These are phyloP conservation scores for Volucella inanis DNA, from an alignment of 2,888 invertebrate species.

Conservation along the genomic window DNA sequence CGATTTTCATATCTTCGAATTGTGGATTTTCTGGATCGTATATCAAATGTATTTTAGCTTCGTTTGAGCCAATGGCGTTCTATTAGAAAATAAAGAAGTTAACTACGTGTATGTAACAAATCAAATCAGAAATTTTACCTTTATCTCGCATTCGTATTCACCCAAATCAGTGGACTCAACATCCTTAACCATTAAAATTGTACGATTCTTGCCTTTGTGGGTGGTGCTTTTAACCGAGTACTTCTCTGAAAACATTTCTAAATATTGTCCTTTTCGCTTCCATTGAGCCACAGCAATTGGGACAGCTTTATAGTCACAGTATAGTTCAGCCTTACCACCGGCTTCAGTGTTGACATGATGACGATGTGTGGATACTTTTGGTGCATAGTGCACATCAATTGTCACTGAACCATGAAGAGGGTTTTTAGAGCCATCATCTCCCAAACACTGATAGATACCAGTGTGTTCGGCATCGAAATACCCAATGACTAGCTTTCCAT, in stretches of 20 bases:
- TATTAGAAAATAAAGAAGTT: constrained; percentile 39
- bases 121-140: constrained; percentile 71
- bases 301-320: constrained; percentile 81
- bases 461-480: constrained; percentile 79
- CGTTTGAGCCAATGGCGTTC: constrained; percentile 80
- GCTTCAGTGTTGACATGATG: constrained; percentile 80
- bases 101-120: constrained; percentile 83
- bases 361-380: constrained; percentile 81
- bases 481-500: constrained; percentile 78
- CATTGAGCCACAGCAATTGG: constrained; percentile 79
- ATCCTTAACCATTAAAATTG: constrained; percentile 87
- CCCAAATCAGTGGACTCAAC: constrained; percentile 88
- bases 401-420: constrained; percentile 80
- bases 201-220: constrained; percentile 80
- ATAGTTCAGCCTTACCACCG: constrained; percentile 79
- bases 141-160: constrained; percentile 88
- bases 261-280: constrained; percentile 77
- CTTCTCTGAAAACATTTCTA: constrained; percentile 78
- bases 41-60: constrained; percentile 78
- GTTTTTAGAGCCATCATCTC: constrained; percentile 78
- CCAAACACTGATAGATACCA: constrained; percentile 81
- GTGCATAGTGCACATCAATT: constrained; percentile 80
- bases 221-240: constrained; percentile 83
- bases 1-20: constrained; percentile 78
- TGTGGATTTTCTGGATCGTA: constrained; percentile 81